Percentiles rank a stretch among this genome's conserved stretches.
Evolutionary conservation across 92 coral and sea anemone genomes (phyloP).

Genomic region (Nematostella vectensis): DNA sequence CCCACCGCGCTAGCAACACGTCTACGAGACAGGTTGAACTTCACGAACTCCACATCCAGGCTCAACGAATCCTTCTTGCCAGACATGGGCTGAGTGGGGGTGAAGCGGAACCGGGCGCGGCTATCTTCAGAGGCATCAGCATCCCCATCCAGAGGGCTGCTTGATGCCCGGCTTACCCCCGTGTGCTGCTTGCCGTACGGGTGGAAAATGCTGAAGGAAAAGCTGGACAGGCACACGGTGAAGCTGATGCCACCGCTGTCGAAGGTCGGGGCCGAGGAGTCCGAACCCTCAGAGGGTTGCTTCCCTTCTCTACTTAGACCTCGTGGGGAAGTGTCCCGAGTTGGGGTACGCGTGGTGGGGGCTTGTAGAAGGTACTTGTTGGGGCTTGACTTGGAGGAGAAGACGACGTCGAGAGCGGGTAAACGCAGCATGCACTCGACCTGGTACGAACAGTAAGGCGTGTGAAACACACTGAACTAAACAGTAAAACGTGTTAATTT

Average conservation of each 20-base stretch:
- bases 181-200: slow-evolving; percentile 95
- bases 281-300: slow-evolving; percentile 28
- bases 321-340: slow-evolving; percentile 24
- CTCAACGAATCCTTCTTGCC: slow-evolving; percentile 97
- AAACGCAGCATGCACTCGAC: slow-evolving; percentile 95
- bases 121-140: slow-evolving; percentile 49
- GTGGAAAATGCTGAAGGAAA: slow-evolving; percentile 92
- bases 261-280: slow-evolving; percentile 36
- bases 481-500: too few relatives aligned
- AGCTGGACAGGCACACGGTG: slow-evolving; percentile 87
- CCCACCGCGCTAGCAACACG: slow-evolving; percentile 30
- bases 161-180: slow-evolving; percentile 52
- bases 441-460: too few relatives aligned
- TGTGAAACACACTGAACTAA: too few relatives aligned
- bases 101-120: slow-evolving; percentile 53
- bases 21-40: slow-evolving; percentile 88
- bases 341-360: slow-evolving; percentile 14
- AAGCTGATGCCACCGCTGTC: slow-evolving; percentile 98
- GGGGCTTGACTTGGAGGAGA: slow-evolving; percentile 93
- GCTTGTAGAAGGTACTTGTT: slow-evolving; percentile 50
- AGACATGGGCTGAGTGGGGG: slow-evolving; percentile 77
- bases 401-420: slow-evolving; percentile 89
- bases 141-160: slow-evolving; percentile 33
- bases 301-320: slow-evolving; percentile 36
- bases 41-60: slow-evolving; percentile 85